Percentiles rank a stretch among this genome's conserved stretches.
Evolutionary conservation across 2,113 vertebrate species (phyloP).

Genomic region (Chloebia gouldiae): DNA sequence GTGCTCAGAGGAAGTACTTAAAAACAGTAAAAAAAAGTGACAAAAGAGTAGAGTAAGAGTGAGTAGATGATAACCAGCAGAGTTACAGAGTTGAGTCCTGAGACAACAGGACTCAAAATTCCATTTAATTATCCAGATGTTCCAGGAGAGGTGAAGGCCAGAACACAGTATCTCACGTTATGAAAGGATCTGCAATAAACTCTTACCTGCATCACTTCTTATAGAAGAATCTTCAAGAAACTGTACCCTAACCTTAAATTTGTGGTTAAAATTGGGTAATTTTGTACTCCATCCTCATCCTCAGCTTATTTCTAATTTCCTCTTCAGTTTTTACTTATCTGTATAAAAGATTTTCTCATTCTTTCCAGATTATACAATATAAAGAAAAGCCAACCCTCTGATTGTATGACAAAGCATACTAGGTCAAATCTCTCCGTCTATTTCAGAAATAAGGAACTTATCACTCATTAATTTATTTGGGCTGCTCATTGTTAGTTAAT

Average conservation of each 20-base stretch:
- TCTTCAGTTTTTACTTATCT: not conserved
- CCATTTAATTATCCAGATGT: not conserved
- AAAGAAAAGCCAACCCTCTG: not conserved
- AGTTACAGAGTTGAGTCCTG: not conserved
- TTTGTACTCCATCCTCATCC: not conserved
- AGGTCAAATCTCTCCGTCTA: not conserved
- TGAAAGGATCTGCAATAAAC: not conserved
- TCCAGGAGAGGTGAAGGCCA: not conserved
- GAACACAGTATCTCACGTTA: not conserved
- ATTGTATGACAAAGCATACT: not conserved
- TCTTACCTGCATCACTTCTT: not conserved
- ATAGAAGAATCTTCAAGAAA: not conserved
- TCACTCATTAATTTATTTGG: not conserved
- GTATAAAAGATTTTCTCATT: not conserved
- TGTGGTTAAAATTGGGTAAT: not conserved
- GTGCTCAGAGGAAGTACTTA: not conserved
- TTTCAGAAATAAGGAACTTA: not conserved
- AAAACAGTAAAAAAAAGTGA: not conserved
- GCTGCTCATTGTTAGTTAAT: not conserved
- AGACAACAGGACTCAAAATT: not conserved
- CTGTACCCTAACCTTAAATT: not conserved
- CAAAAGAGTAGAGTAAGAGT: not conserved
- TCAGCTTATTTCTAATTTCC: not conserved
- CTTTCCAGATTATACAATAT: not conserved
- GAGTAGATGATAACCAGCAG: not conserved